Conservation (phyloP, 92 coral and sea anemone species). For the Actinostola sp. region DNA sequence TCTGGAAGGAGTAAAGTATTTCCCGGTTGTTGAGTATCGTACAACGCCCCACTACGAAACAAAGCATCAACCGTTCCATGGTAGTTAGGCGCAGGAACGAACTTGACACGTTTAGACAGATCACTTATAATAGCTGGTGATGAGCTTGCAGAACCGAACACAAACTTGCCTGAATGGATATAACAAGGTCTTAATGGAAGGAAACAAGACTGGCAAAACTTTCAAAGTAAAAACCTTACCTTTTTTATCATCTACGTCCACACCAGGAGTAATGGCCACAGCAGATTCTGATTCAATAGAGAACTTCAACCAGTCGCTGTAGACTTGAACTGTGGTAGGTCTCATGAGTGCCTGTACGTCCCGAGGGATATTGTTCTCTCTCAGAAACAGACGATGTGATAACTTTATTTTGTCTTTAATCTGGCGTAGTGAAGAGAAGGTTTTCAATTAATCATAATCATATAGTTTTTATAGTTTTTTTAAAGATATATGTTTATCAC, state of each 20-base stretch:
- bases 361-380: not conserved
- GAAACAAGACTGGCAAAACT: no score
- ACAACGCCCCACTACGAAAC: not conserved
- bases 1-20: not conserved
- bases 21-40: not conserved
- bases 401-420: conserved; percentile 1
- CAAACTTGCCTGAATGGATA: no score
- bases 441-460: no score
- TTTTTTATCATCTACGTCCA: not conserved
- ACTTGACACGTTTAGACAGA: conserved; percentile 5
- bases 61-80: not conserved
- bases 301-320: not conserved
- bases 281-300: not conserved
- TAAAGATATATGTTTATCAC: no score
- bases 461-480: no score
- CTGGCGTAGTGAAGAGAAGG: not conserved
- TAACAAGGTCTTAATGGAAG: no score
- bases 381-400: not conserved
- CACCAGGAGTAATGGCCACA: not conserved
- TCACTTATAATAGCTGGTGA: not conserved
- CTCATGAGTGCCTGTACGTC: not conserved
- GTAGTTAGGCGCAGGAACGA: not conserved
- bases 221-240: no score
- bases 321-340: not conserved
- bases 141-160: no score